Evolutionary conservation across 1,140 invertebrate genomes (phyloP).

Genomic region (Hormaphis cornu): DNA sequence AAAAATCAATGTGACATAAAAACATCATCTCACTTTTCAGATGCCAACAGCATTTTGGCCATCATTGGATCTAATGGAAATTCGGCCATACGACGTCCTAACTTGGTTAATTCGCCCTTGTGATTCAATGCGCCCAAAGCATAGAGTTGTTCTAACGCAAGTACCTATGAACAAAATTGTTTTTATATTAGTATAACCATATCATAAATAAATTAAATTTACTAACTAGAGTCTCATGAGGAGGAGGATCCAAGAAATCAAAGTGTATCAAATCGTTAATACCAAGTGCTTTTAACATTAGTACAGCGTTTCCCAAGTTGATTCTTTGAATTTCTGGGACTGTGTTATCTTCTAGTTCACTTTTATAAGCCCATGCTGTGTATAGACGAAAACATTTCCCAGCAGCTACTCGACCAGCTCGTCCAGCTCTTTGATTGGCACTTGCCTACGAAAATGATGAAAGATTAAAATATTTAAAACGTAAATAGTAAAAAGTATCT

Average conservation of each 20-base stretch:
- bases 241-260: conserved; percentile 97
- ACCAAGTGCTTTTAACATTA: conserved; percentile 91
- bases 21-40: conserved; percentile 68
- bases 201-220: background rate
- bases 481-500: background rate
- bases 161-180: conserved; percentile 40
- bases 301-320: conserved; percentile 93
- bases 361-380: conserved; percentile 92
- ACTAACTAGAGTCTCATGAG: conserved; percentile 83
- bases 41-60: conserved; percentile 95
- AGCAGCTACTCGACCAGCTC: conserved; percentile 84
- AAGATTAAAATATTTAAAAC: background rate
- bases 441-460: conserved; percentile 51
- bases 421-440: conserved; percentile 85
- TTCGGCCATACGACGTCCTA: conserved; percentile 96
- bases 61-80: conserved; percentile 99
- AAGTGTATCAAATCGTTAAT: conserved; percentile 98
- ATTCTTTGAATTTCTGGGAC: conserved; percentile 97
- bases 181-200: background rate
- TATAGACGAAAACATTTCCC: conserved; percentile 98
- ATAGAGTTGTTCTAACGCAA: conserved; percentile 95
- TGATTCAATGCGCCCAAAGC: conserved; percentile 97
- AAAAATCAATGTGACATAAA: too few relatives aligned
- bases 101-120: conserved; percentile 89
- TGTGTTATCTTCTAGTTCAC: conserved; percentile 96